phyloP scores from a whole-genome alignment of 2,113 vertebrate species.

The Elephas maximus region DNA sequence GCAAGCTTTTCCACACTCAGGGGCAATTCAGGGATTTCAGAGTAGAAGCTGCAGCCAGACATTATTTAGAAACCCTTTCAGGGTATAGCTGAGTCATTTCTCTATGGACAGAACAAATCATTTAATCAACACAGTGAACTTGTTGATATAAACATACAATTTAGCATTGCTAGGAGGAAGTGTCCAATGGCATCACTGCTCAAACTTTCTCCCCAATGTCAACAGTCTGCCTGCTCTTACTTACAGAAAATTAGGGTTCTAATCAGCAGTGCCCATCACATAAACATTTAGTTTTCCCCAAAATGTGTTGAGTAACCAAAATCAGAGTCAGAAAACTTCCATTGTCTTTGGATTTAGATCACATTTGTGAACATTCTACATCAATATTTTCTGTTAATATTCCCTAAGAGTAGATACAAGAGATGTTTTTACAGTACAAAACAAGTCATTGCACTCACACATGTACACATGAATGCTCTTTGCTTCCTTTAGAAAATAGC shows the following conservation, averaged over 20 bases:
- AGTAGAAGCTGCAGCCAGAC: not conserved
- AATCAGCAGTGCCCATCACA: not conserved
- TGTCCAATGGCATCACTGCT: not conserved
- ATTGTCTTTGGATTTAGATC: not conserved
- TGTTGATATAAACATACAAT: not conserved
- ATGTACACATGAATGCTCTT: accelerated
- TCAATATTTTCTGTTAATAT: not conserved
- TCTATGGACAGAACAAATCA: not conserved
- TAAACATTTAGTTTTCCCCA: not conserved
- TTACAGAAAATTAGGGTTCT: not conserved
- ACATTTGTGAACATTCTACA: not conserved
- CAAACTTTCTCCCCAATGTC: not conserved
- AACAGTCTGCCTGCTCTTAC: not conserved
- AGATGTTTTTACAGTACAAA: not conserved
- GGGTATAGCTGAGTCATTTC: not conserved
- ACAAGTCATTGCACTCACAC: not conserved
- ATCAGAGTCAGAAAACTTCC: not conserved
- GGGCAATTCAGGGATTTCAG: not conserved
- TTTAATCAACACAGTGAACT: not conserved
- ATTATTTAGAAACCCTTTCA: not conserved
- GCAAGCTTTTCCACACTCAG: not conserved
- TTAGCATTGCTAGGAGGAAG: not conserved
- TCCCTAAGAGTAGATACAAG: not conserved
- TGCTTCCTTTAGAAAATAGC: not conserved
- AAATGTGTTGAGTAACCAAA: not conserved